Evolutionary conservation across 2,113 vertebrate species (phyloP), one percentile per base, ranked within the genome.

Genomic region (Anoplopoma fimbria): DNA sequence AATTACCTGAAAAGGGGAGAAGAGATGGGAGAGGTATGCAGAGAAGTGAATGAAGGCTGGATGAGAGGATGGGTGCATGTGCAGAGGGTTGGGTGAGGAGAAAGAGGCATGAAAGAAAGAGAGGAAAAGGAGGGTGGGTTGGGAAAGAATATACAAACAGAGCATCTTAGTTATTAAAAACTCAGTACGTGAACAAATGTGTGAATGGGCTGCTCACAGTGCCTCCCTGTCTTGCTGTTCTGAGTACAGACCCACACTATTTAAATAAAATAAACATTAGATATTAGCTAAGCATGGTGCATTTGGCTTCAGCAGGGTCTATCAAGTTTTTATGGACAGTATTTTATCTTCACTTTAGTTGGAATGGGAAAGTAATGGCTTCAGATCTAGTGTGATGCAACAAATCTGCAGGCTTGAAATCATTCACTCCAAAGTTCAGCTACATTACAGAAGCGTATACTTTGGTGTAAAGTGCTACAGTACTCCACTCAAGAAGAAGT

Each of bases 341-440:
- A 73, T 68, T 68, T 47, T 31, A 68, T 68, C 65, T 47, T 21
- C 40, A 68, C 64, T 68, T 29, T 42, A 42, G 63, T 68, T 47
- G 4, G 42, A 68, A 68, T 68, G 65, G 31, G 42, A 42, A 49
- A 47, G 67, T 40, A 80, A 63, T 70, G 63, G 38, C 51, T 77
- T 78, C 77, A 78, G 38, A 84, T 81, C 53, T 68, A 23, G 31
- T 61, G 10, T 89, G 69, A 89, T 55, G 80, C 75, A 90, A 87
- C 69, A 77, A 62, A 53, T 45, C 68, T 55, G 40, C 69, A 69
- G 78, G 64, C 63, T 71, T 79, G 69, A 75, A 84, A 82, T 87
- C 77, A 76, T 63, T 73, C 40, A 62, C 53, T 83, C 61, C 23
- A 84, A 74, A 64, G 53, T 82, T 51, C 42, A 77, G 31, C 25